phyloP scores from a whole-genome alignment of 2,797 vertebrate genomes.

The Passerculus sandwichensis region DNA sequence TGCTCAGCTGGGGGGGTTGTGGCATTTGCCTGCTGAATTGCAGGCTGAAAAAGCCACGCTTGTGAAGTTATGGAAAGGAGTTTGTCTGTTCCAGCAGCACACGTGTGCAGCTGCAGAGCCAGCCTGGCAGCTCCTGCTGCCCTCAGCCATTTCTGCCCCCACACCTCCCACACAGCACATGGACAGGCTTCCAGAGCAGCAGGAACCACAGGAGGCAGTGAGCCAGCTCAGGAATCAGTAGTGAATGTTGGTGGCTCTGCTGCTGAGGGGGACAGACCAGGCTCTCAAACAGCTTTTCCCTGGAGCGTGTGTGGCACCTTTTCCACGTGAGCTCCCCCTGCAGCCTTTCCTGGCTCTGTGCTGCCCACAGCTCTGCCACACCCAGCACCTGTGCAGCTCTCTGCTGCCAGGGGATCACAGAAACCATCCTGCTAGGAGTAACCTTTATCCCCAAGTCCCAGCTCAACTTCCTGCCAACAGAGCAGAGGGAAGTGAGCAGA shows the following conservation, averaged over 20 bases:
- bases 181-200: neutral
- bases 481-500: neutral
- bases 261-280: neutral
- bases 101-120: neutral
- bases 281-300: neutral
- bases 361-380: neutral
- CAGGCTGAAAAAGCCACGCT: neutral
- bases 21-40: neutral
- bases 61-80: neutral
- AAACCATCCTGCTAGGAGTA: neutral
- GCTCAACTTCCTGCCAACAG: neutral
- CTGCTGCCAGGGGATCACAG: neutral
- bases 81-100: neutral
- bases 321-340: neutral
- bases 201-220: fast-evolving
- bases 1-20: neutral
- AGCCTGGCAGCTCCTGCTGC: neutral
- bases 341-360: neutral
- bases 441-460: neutral
- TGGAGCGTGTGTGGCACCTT: neutral
- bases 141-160: neutral
- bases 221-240: neutral
- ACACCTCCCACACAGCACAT: neutral
- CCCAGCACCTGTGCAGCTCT: neutral
- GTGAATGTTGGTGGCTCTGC: fast-evolving